These are phyloP conservation scores for Drosophila acutilabella DNA, from an alignment of 2,888 invertebrate species.

Conservation along the genomic window DNA sequence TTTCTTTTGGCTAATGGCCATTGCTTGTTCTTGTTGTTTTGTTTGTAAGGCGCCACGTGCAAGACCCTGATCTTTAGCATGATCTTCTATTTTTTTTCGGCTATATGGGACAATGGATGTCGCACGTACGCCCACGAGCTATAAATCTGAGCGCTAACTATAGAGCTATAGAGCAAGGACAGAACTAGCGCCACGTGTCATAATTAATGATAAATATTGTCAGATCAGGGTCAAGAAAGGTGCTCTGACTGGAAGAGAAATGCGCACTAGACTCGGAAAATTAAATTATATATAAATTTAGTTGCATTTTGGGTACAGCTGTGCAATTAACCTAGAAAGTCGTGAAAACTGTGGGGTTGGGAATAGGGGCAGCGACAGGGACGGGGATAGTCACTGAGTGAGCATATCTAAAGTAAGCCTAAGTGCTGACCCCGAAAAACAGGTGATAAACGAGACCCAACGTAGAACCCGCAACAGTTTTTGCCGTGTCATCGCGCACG, in stretches of 20 bases:
- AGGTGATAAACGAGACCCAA: slow-evolving; percentile 39
- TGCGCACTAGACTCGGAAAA: background rate
- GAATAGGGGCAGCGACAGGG: no score
- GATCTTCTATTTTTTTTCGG: slow-evolving; percentile 4
- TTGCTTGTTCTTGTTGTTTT: slow-evolving; percentile 22
- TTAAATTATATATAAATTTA: background rate
- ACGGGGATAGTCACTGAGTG: slow-evolving; percentile 2
- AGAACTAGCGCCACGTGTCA: slow-evolving; percentile 51
- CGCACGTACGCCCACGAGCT: slow-evolving; percentile 32
- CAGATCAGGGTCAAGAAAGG: slow-evolving; percentile 9
- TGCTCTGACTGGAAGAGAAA: background rate
- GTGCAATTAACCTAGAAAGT: slow-evolving; percentile 48
- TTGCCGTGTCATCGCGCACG: slow-evolving; percentile 72
- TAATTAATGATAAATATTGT: slow-evolving; percentile 51
- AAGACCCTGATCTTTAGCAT: slow-evolving; percentile 7
- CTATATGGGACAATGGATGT: slow-evolving; percentile 38
- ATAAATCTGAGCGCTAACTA: slow-evolving; percentile 12
- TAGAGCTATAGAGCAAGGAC: slow-evolving; percentile 56
- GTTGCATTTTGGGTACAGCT: slow-evolving; percentile 8
- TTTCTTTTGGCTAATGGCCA: slow-evolving; percentile 56
- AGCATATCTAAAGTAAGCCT: slow-evolving; percentile 37
- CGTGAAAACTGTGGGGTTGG: background rate
- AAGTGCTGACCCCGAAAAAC: slow-evolving; percentile 57
- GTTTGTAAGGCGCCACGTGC: slow-evolving; percentile 57
- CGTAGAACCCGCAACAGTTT: slow-evolving; percentile 19